Base-by-base conservation (phyloP, 2,113 vertebrate species). In the Orycteropus afer region DNA sequence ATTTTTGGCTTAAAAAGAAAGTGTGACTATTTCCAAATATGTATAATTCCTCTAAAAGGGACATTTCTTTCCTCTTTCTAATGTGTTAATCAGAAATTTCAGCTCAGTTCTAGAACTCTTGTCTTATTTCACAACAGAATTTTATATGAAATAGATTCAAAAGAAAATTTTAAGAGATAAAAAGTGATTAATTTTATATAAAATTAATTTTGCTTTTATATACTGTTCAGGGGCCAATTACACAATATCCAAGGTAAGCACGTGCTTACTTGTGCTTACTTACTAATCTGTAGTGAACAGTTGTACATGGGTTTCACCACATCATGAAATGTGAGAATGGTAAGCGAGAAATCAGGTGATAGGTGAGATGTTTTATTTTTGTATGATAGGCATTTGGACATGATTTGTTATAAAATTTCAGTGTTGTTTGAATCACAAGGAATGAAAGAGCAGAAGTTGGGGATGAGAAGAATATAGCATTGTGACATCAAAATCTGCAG, bases 1-100 rank as follows among this genome's bases (percentile, higher is more conserved):
- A 53, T 55, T 92, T 92, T 90, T 84, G 23, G 42, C 15, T 86
- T 89, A n/a, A 85, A 92, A 91, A 83, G 27, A 73, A 83, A 59
- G 10, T 10, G 17, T 73, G 22, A 13, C 45, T 79, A 17, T 92
- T 86, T 67, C 29, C 47, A 74, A 71, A 40, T 92, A 79, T 74
- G 12, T 76, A 34, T 34, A 9, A 69, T 73, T 76, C 37, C 18
- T 93, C 17, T 90, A 23, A 89, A 91, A 73, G 32, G 18, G 40
- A 91, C n/a, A 25, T 3, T 42, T 23, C 15, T 91, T 78, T 82
- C 49, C 0, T 80, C 27, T 74, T 76, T 86, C 29, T 73, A 49
- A 74, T 71, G 2, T 14, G 5, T 90, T n/a, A 20, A 76, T 90
- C 37, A 82, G 42, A 85, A 76, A 86, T 53, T 88, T 88, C 49